These are phyloP conservation scores for Parapsyche elsis DNA, from an alignment of 1,140 invertebrate species.

Conservation along the genomic window DNA sequence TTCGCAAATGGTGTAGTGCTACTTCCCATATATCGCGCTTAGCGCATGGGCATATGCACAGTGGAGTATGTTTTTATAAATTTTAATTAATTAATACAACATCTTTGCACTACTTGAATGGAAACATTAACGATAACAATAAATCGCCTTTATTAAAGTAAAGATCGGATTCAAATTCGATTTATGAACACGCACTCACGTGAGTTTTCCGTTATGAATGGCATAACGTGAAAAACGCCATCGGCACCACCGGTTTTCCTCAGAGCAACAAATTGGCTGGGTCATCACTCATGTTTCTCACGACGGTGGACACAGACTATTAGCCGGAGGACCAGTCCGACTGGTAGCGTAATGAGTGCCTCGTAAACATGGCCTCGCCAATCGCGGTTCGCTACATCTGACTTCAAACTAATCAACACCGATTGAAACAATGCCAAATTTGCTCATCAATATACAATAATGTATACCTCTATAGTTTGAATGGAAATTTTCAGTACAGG, in stretches of 20 bases:
- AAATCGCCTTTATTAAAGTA: too few relatives aligned
- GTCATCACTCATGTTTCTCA: constrained; percentile 47
- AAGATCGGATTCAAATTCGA: too few relatives aligned
- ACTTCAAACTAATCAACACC: neutral
- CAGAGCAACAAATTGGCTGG: constrained; percentile 40
- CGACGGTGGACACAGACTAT: constrained; percentile 44
- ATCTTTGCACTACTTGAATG: too few relatives aligned
- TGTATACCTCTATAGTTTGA: neutral
- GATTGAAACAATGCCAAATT: neutral
- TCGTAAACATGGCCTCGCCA: neutral
- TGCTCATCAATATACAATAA: neutral
- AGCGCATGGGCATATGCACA: too few relatives aligned
- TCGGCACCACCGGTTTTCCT: constrained; percentile 28
- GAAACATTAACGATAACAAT: too few relatives aligned
- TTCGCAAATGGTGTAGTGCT: too few relatives aligned
- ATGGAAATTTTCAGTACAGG: neutral
- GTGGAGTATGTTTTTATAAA: too few relatives aligned
- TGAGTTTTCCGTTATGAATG: constrained; percentile 24
- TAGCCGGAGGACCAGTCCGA: constrained; percentile 40
- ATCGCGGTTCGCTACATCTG: neutral
- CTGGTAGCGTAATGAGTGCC: constrained; percentile 36
- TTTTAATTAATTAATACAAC: too few relatives aligned
- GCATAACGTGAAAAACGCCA: constrained; percentile 8
- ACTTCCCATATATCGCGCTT: too few relatives aligned
- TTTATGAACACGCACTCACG: neutral